Base-by-base conservation (phyloP, 2,888 invertebrate genomes). In the Alviniconcha strummeri region DNA sequence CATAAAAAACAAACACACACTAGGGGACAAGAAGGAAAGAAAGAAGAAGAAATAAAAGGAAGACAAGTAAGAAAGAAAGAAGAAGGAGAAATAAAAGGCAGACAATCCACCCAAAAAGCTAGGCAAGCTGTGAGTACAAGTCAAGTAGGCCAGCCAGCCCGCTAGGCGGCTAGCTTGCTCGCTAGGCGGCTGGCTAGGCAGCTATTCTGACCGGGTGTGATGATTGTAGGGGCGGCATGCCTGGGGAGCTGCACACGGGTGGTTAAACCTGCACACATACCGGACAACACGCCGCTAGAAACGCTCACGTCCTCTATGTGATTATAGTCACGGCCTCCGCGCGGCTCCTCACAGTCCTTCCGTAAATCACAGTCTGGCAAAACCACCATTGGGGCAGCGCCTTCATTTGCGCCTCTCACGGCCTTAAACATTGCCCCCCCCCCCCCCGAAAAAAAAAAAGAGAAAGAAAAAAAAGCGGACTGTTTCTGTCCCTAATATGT, bases 141-240 rank as follows among this genome's bases (percentile, higher is more conserved):
- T 11, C 36, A n/a, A 36, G 56, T 56, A 55, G 71, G 56, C 76
- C 17, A 76, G 76, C 76, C 57, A 76, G 71, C 71, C 5, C 8
- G 71, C 17, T 71, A 71, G 64, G 64, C 64, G 15, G 36, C 36
- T 36, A 36, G 36, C 36, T 36, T 3, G 36, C 36, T 36, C 36
- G 36, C 36, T 36, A 36, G 36, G 36, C 36, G 64, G 64, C 64
- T 13, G 64, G 64, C 64, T 52, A 36, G 64, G 72, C 72, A 36
- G 0, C 19, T 15, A 19, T 76, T 72, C 81, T 81, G 81, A 81
- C 81, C 81, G 52, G 81, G 81, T 72, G 81, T 81, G 81, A 81
- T 81, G 81, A 81, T 81, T n/a, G 71, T 71, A 54, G 81, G 80
- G 81, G 81, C 56, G 60, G 81, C 81, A 81, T 81, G 81, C 81